Evolutionary conservation across 2,888 invertebrate genomes (phyloP).

Genomic region (Lasioglossum oenotherae): DNA sequence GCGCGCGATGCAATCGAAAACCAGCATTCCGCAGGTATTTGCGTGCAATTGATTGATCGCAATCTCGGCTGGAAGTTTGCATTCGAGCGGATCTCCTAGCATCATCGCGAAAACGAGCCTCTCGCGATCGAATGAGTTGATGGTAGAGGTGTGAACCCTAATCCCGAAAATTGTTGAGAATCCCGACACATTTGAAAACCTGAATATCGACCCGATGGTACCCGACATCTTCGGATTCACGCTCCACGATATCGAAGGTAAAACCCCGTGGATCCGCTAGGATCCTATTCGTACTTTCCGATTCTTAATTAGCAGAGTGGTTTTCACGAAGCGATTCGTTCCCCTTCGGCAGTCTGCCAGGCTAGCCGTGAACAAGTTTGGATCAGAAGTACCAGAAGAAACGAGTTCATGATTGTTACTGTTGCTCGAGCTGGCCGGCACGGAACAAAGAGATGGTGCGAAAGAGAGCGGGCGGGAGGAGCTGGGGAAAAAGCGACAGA

Average conservation of each 20-base stretch:
- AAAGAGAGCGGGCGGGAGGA: constrained; percentile 8
- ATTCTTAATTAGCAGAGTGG: constrained; percentile 23
- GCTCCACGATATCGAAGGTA: not conserved
- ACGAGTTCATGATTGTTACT: constrained; percentile 56
- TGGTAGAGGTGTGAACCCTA: not conserved
- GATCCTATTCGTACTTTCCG: not conserved
- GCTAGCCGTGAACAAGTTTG: constrained; percentile 50
- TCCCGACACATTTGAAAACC: not conserved
- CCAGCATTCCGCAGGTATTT: constrained; percentile 2
- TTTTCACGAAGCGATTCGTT: constrained; percentile 45
- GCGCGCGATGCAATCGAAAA: constrained; percentile 1
- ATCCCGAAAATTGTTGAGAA: not conserved
- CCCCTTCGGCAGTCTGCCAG: constrained; percentile 46
- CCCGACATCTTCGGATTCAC: not conserved
- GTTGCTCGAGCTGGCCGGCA: constrained; percentile 24
- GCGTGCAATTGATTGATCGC: not conserved
- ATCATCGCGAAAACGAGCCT: not conserved
- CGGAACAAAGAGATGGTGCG: constrained; percentile 41
- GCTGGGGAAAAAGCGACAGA: constrained; percentile 24
- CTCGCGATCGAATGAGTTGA: not conserved
- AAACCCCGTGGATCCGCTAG: not conserved
- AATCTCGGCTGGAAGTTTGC: not conserved
- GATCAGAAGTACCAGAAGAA: constrained; percentile 59
- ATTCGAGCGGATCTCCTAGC: not conserved
- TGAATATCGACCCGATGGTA: too few relatives aligned